Conservation (phyloP, 64 coral and sea anemone species). For the Stichodactyla helianthus region DNA sequence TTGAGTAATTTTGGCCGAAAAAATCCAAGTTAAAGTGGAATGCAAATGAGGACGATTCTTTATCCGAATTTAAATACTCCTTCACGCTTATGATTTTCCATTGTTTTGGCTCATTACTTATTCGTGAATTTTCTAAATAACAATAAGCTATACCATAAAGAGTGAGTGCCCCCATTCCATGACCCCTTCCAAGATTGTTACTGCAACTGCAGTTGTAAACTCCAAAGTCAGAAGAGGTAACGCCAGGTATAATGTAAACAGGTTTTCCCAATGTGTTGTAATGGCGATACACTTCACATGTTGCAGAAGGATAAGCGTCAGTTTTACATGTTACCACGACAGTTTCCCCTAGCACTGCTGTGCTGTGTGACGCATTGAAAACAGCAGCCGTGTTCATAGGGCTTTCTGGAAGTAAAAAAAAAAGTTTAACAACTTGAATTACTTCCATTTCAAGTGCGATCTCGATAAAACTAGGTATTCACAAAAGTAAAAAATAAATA, state of each 20-base stretch:
- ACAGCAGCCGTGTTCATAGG: conserved; percentile 24
- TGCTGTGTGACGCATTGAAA: conserved; percentile 40
- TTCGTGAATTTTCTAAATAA: too few relatives aligned
- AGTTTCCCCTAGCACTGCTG: conserved; percentile 29
- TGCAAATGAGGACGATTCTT: too few relatives aligned
- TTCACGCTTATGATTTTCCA: too few relatives aligned
- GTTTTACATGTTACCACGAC: conserved; percentile 45
- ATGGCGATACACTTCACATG: conserved; percentile 35
- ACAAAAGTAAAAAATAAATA: too few relatives aligned
- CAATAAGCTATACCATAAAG: conserved; percentile 45
- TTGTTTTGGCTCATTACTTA: too few relatives aligned
- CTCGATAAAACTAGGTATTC: too few relatives aligned
- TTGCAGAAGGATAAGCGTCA: conserved; percentile 32
- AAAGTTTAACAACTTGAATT: not conserved
- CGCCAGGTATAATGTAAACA: not conserved
- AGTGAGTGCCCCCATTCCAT: not conserved
- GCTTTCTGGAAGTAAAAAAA: conserved; percentile 24
- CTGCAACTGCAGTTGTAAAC: conserved; percentile 33
- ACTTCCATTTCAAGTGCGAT: too few relatives aligned
- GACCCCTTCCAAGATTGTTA: conserved; percentile 8
- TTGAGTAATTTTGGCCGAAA: too few relatives aligned
- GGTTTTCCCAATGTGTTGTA: not conserved
- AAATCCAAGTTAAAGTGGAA: too few relatives aligned
- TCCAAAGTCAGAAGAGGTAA: conserved; percentile 21
- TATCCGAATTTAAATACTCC: too few relatives aligned